Evolutionary conservation across 2,797 vertebrate species (phyloP).

Genomic region (Myiotriccus ornatus): DNA sequence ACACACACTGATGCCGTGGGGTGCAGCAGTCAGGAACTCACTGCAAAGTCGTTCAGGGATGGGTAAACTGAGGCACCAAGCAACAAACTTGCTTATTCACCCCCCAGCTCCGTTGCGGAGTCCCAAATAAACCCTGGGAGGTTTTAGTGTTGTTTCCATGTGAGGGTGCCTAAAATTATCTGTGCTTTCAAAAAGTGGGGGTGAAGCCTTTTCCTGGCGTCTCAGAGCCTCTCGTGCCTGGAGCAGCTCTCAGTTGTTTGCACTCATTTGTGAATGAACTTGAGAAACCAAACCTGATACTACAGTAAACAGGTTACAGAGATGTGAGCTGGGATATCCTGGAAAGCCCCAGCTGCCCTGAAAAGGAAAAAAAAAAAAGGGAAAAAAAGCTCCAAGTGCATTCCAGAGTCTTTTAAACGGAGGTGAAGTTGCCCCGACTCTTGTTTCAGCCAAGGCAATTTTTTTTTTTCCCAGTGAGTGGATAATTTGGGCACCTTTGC

Average conservation of each 20-base stretch:
- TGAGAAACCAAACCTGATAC: constrained; percentile 21
- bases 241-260: accelerated
- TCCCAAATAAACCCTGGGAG: not conserved
- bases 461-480: not conserved
- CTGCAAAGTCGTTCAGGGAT: not conserved
- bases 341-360: constrained; percentile 25
- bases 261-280: not conserved
- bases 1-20: accelerated
- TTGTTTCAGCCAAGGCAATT: not conserved
- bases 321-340: constrained; percentile 43
- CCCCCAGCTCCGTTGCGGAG: not conserved
- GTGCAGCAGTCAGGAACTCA: accelerated
- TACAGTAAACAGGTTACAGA: constrained; percentile 22
- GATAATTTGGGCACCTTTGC: not conserved
- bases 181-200: not conserved
- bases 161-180: not conserved
- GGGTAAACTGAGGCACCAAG: not conserved
- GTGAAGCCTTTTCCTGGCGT: not conserved
- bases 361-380: not conserved
- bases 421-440: not conserved
- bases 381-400: not conserved
- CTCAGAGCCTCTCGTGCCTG: not conserved
- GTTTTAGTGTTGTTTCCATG: not conserved
- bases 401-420: not conserved
- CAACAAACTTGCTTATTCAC: not conserved